Evolutionary conservation across 2,888 invertebrate species (phyloP), one percentile per base, ranked within the genome.

Genomic region (Eupsilia transversa): DNA sequence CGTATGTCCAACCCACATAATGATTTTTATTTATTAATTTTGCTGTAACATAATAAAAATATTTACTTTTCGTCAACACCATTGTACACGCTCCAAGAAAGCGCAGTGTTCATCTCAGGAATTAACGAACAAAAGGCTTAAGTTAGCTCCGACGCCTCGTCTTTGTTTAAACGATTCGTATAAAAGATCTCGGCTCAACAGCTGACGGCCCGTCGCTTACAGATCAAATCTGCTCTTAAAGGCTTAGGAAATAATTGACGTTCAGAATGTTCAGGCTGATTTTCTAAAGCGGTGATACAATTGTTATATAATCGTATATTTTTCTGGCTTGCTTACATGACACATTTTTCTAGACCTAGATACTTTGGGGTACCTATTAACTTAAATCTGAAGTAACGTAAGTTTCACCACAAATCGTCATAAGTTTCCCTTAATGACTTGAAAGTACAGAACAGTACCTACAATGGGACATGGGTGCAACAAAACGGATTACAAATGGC

Each of bases 41-140:
- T 5, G 10, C 23, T 49, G 49, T 23, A 23, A 49, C 9, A 23
- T 49, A 49, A 49, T 49, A 49, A 23, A 9, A 49, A 49, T 23
- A 17, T 10, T 23, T 23, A 49, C 10, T 23, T 49, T n/a, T 43
- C 43, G 43, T 43, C 46, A 20, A 23, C 65, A 63, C 78, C 89
- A 91, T 81, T 90, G 92, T 94, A 93, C 90, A 71, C 77, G 38
- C 61, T 83, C 83, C 68, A 85, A 89, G 87, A 88, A 90, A 89
- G 88, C 90, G 84, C 87, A 88, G 88, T 89, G 88, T 93, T 93
- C 92, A 90, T 92, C 92, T 91, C 82, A 92, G 94, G 95, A 93
- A 94, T 95, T 94, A 94, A 87, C 84, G 92, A 94, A 96, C 95
- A 96, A 96, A 94, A 94, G 95, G 93, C 93, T 94, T 92, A 93